Conservation (phyloP, 1,140 invertebrate species). For the Drosophila virilis region DNA sequence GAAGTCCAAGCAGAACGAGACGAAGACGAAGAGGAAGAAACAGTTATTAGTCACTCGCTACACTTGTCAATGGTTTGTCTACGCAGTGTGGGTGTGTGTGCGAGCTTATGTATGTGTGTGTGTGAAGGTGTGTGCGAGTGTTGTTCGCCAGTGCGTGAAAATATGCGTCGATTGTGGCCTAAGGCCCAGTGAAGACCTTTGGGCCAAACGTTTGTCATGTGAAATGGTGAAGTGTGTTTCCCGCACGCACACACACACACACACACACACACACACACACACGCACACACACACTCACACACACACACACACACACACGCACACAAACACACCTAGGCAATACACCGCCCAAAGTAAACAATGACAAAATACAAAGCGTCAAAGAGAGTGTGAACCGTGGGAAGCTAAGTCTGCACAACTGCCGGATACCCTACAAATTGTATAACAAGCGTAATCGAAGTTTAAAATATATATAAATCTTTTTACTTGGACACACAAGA, state of each 20-base stretch:
- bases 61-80: slow-evolving; percentile 30
- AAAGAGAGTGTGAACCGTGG: not conserved
- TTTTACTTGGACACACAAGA: too few relatives aligned
- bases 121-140: not conserved
- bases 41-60: slow-evolving; percentile 51
- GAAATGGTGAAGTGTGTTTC: slow-evolving; percentile 33
- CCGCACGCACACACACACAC: slow-evolving; percentile 18
- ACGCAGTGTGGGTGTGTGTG: not conserved
- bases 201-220: slow-evolving; percentile 35
- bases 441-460: not conserved
- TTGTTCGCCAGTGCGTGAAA: slow-evolving; percentile 37
- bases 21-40: slow-evolving; percentile 19
- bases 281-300: slow-evolving; percentile 2
- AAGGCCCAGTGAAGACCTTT: slow-evolving; percentile 32
- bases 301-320: slow-evolving; percentile 9
- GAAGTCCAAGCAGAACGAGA: slow-evolving; percentile 28
- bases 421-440: not conserved
- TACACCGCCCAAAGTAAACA: slow-evolving; percentile 6
- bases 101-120: slow-evolving; percentile 5
- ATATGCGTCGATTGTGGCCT: slow-evolving; percentile 28
- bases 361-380: slow-evolving; percentile 12
- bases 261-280: slow-evolving; percentile 4
- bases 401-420: not conserved
- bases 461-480: too few relatives aligned
- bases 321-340: slow-evolving; percentile 1